Evolutionary conservation across 2,113 vertebrate species (phyloP).

Genomic region (Saccopteryx bilineata): DNA sequence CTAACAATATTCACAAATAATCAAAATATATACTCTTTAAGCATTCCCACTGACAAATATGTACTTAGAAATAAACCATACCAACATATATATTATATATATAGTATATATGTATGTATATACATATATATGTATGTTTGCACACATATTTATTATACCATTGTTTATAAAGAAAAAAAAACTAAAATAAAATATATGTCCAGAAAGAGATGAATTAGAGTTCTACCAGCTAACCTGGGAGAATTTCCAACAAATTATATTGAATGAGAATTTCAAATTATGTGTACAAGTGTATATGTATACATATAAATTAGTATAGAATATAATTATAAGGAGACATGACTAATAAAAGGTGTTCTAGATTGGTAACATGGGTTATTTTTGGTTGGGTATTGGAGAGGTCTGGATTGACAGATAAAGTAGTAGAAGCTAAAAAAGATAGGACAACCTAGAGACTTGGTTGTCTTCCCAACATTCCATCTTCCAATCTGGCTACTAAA

Average conservation of each 20-base stretch:
- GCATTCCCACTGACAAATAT: background rate
- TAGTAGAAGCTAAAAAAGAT: background rate
- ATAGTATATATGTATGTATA: too few relatives aligned
- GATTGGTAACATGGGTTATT: background rate
- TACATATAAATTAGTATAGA: background rate
- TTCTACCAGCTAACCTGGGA: background rate
- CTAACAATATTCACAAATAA: background rate
- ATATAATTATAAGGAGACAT: background rate
- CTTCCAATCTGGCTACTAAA: background rate
- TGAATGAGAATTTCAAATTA: background rate
- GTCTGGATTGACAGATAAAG: background rate
- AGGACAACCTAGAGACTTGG: background rate
- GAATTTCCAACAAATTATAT: background rate
- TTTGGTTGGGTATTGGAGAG: too few relatives aligned
- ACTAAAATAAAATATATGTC: background rate
- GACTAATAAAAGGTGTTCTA: background rate
- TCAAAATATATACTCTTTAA: background rate
- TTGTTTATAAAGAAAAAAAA: background rate
- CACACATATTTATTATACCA: background rate
- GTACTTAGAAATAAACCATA: background rate
- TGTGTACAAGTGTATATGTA: background rate
- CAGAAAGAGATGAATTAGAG: background rate
- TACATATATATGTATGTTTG: background rate
- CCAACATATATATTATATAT: too few relatives aligned
- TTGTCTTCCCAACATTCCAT: background rate